Percentiles rank a stretch among this genome's conserved stretches.
Evolutionary conservation across 92 coral and sea anemone species (phyloP).

Genomic region (Nematostella vectensis): DNA sequence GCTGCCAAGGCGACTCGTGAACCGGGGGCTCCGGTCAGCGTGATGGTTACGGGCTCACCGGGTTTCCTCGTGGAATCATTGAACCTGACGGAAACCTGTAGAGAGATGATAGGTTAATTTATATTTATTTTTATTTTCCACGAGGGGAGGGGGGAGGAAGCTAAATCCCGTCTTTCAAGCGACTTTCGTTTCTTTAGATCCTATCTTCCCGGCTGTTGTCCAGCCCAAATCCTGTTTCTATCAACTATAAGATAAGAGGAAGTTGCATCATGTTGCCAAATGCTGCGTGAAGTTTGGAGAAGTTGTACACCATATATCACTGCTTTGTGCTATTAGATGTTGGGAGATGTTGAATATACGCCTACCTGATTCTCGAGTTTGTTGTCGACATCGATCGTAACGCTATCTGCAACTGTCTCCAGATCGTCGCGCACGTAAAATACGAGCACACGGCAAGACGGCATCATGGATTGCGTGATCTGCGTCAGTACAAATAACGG

Average conservation of each 20-base stretch:
- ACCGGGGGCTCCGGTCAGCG: conserved; percentile 71
- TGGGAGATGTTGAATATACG: too few species aligned
- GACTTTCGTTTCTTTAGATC: too few species aligned
- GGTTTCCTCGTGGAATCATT: conserved; percentile 61
- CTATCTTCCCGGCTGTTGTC: too few species aligned
- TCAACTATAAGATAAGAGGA: too few species aligned
- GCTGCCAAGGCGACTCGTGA: conserved; percentile 88
- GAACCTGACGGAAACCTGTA: conserved; percentile 63
- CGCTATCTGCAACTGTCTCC: conserved; percentile 84
- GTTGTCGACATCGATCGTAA: conserved; percentile 60
- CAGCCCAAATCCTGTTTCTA: too few species aligned
- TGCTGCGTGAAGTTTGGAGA: too few species aligned
- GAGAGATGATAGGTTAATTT: background rate
- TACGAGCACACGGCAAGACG: conserved; percentile 61
- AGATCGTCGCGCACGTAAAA: conserved; percentile 59
- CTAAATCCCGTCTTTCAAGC: background rate
- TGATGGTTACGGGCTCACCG: conserved; percentile 67
- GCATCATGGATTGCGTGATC: conserved; percentile 84
- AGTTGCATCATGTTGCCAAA: too few species aligned
- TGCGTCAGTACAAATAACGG: too few species aligned
- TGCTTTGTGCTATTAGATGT: too few species aligned
- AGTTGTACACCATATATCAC: too few species aligned
- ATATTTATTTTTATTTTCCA: background rate
- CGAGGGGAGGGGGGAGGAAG: background rate
- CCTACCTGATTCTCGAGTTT: conserved; percentile 84